phyloP scores from a whole-genome alignment of 2,888 invertebrate genomes.

The Amphipyra berbera region DNA sequence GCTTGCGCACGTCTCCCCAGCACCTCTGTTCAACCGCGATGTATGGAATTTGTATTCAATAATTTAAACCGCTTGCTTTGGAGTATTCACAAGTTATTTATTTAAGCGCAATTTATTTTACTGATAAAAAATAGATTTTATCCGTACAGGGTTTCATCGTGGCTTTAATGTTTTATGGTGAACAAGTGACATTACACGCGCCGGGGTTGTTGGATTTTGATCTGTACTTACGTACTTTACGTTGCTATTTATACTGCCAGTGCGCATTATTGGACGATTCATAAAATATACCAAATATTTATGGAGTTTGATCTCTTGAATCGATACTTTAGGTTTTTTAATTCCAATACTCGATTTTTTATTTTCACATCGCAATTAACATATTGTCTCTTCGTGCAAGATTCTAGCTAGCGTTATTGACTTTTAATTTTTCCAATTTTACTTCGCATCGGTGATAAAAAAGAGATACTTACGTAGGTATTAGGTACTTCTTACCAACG shows the following conservation, averaged over 20 bases:
- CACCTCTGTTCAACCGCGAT: conserved; percentile 78
- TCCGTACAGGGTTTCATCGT: conserved; percentile 60
- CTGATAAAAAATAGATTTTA: conserved; percentile 69
- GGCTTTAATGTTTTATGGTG: conserved; percentile 61
- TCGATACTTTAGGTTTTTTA: conserved; percentile 4
- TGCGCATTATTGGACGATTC: conserved; percentile 31
- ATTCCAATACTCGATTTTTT: not conserved
- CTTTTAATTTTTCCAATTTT: too few species aligned
- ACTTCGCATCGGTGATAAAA: too few species aligned
- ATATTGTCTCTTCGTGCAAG: too few species aligned
- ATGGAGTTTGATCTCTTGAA: conserved; percentile 9
- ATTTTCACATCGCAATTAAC: not conserved
- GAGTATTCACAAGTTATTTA: conserved; percentile 70
- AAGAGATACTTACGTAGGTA: too few species aligned
- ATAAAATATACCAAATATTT: conserved; percentile 50
- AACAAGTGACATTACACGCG: conserved; percentile 62
- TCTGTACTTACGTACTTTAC: conserved; percentile 40
- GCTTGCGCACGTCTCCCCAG: conserved; percentile 73
- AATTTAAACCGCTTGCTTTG: conserved; percentile 76
- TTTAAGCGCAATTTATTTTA: conserved; percentile 69
- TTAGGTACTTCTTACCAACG: too few species aligned
- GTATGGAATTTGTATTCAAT: conserved; percentile 87
- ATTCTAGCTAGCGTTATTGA: too few species aligned
- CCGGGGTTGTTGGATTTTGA: conserved; percentile 50
- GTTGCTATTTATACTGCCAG: conserved; percentile 42